These are phyloP conservation scores for Fistularia commersonii DNA, from an alignment of 2,797 vertebrate genomes.

Conservation along the genomic window DNA sequence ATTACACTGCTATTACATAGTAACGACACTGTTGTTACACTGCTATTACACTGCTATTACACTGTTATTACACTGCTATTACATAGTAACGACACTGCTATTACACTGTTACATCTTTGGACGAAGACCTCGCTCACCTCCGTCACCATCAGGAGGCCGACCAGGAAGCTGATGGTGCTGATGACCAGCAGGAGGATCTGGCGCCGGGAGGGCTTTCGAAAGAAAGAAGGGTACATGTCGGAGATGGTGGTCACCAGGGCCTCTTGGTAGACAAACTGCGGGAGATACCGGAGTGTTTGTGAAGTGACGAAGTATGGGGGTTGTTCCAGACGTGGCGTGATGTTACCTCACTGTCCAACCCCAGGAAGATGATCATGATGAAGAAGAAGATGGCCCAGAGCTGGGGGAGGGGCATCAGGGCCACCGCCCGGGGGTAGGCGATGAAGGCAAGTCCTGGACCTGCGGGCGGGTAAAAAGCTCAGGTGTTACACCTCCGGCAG, in stretches of 20 bases:
- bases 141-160: constrained; percentile 88
- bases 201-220: constrained; percentile 76
- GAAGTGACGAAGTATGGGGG: constrained; percentile 6
- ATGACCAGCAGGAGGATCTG: constrained; percentile 87
- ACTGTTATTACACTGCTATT: too few species aligned
- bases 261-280: constrained; percentile 89
- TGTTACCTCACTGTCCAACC: constrained; percentile 90
- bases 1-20: too few species aligned
- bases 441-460: constrained; percentile 93
- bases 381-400: constrained; percentile 96
- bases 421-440: constrained; percentile 90
- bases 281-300: too few species aligned
- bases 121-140: constrained; percentile 75
- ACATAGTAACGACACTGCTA: too few species aligned
- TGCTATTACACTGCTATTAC: too few species aligned
- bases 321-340: background rate
- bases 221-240: constrained; percentile 86
- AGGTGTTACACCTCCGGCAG: too few species aligned
- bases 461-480: too few species aligned
- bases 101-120: too few species aligned
- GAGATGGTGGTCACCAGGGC: constrained; percentile 87
- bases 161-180: constrained; percentile 76
- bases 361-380: constrained; percentile 91
- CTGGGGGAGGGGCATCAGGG: constrained; percentile 90
- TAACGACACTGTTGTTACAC: too few species aligned